phyloP scores from a whole-genome alignment of 1,140 invertebrate species.

The Nomia melanderi region DNA sequence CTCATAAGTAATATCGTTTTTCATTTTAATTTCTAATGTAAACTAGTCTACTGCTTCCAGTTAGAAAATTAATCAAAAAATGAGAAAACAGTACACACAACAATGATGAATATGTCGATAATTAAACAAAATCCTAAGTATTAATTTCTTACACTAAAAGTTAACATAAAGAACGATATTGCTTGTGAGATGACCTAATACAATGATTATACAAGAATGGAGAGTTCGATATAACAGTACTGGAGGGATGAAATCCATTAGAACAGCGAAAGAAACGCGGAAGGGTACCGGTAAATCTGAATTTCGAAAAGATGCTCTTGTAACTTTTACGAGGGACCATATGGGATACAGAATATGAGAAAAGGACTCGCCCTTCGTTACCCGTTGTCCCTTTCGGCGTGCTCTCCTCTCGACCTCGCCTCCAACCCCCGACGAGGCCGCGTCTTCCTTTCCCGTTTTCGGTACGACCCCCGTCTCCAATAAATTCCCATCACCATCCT shows the following conservation, averaged over 20 bases:
- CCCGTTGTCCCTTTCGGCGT: constrained; percentile 41
- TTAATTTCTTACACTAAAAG: too few relatives aligned
- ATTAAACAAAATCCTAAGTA: too few relatives aligned
- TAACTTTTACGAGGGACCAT: constrained; percentile 58
- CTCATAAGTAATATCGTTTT: too few relatives aligned
- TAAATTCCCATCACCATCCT: constrained; percentile 77
- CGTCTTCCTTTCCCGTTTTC: constrained; percentile 59
- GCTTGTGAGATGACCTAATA: too few relatives aligned
- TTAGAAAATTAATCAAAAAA: too few relatives aligned
- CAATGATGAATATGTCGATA: too few relatives aligned
- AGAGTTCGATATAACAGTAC: not conserved
- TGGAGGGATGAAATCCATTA: not conserved
- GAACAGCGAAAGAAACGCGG: not conserved
- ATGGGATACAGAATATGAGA: constrained; percentile 61
- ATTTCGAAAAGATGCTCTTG: constrained; percentile 50
- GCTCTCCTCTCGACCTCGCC: constrained; percentile 26
- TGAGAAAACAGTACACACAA: too few relatives aligned
- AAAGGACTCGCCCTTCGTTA: constrained; percentile 50
- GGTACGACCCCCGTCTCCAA: constrained; percentile 70
- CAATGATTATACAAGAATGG: too few relatives aligned
- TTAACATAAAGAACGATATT: too few relatives aligned
- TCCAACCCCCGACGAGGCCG: constrained; percentile 15
- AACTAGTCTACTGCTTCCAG: too few relatives aligned
- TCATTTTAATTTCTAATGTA: too few relatives aligned
- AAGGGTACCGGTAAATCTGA: constrained; percentile 29